Conservation (phyloP, 2,888 invertebrate genomes). For the Lepidonotus clava region DNA sequence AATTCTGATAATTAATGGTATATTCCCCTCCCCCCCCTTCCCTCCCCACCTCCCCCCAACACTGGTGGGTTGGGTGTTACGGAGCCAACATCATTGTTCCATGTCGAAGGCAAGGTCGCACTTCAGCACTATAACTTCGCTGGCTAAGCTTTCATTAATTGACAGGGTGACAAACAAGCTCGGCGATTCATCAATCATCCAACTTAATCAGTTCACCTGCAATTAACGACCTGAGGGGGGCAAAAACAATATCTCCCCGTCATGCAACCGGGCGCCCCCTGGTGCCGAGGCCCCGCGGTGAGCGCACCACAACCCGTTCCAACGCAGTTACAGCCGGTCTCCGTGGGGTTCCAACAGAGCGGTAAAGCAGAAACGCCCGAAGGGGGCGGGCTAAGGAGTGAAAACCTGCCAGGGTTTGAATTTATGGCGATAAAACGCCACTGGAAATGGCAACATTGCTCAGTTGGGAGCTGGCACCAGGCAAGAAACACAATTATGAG, state of each 20-base stretch:
- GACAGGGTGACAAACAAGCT: conserved; percentile 45
- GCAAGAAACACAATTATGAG: too few species aligned
- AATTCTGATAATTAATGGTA: too few species aligned
- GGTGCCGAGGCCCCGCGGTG: not conserved
- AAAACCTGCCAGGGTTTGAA: too few species aligned
- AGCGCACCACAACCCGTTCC: too few species aligned
- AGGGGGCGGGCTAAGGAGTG: too few species aligned
- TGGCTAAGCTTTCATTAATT: conserved; percentile 49
- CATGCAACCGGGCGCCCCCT: not conserved
- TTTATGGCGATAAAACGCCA: too few species aligned
- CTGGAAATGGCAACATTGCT: too few species aligned
- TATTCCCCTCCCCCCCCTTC: not conserved
- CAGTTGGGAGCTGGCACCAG: too few species aligned
- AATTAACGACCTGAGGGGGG: not conserved
- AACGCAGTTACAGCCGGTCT: too few species aligned
- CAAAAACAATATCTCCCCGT: conserved; percentile 23
- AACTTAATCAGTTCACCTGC: conserved; percentile 45
- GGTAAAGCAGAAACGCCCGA: too few species aligned
- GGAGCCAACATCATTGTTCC: not conserved
- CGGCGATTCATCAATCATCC: conserved; percentile 35
- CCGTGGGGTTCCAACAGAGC: too few species aligned
- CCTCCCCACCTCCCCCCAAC: not conserved
- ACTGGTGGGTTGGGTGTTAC: not conserved
- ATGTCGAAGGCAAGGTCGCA: conserved; percentile 8
- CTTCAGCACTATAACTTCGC: conserved; percentile 13